A percentile compares a stretch with the other conserved stretches of the same genome.
phyloP scores from a whole-genome alignment of 2,888 invertebrate species.

The Hybos culiciformis region DNA sequence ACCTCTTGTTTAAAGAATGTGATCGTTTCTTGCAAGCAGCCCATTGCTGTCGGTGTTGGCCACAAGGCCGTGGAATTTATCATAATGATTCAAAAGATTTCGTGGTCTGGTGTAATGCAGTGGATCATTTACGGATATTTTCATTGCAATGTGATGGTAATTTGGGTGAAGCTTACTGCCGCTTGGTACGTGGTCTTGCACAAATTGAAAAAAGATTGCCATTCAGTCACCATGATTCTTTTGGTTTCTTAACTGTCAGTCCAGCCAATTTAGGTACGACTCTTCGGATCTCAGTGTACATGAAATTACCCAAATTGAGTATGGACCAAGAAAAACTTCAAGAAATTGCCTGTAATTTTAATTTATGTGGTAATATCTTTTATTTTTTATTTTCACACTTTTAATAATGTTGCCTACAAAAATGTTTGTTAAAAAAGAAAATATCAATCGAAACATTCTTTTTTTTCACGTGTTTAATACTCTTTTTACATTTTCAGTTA shows the following conservation, averaged over 20 bases:
- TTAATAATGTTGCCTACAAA: too few species aligned
- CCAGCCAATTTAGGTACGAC: slow-evolving; percentile 98
- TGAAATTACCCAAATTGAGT: slow-evolving; percentile 89
- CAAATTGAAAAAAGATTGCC: slow-evolving; percentile 88
- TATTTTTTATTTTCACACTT: too few species aligned
- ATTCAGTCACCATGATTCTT: slow-evolving; percentile 88
- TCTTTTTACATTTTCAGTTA: too few species aligned
- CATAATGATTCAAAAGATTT: slow-evolving; percentile 95
- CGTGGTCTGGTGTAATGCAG: slow-evolving; percentile 97
- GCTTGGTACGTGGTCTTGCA: slow-evolving; percentile 78
- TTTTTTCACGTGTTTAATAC: too few species aligned
- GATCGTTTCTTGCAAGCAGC: slow-evolving; percentile 67
- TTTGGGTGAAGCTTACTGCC: slow-evolving; percentile 77
- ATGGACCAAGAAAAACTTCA: slow-evolving; percentile 81
- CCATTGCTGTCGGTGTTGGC: slow-evolving; percentile 96
- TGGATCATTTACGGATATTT: slow-evolving; percentile 94
- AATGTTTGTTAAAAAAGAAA: too few species aligned
- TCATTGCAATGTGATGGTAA: slow-evolving; percentile 98
- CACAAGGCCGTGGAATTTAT: slow-evolving; percentile 92
- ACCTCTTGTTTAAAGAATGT: slow-evolving; percentile 97
- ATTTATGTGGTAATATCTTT: too few species aligned
- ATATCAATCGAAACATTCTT: too few species aligned
- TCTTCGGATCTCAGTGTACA: slow-evolving; percentile 94
- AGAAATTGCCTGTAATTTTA: slow-evolving; percentile 78
- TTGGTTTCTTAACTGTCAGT: slow-evolving; percentile 97